A percentile compares a stretch with the other conserved stretches of the same genome.
phyloP scores from a whole-genome alignment of 2,888 invertebrate genomes.

The Aplocera efformata region DNA sequence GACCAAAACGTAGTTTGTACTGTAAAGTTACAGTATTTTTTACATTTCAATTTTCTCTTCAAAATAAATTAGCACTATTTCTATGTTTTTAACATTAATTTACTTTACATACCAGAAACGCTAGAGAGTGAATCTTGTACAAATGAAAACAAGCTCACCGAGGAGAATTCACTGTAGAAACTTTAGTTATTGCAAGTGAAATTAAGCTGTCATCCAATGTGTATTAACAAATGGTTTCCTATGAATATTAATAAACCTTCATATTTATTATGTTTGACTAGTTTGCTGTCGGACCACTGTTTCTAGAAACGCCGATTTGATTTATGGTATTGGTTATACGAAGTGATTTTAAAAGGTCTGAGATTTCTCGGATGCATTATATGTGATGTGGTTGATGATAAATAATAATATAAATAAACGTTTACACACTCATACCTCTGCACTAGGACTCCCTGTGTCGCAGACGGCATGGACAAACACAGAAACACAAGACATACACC shows the following conservation, averaged over 20 bases:
- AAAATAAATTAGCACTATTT: no score
- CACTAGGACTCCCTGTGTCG: no score
- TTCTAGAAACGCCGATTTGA: slow-evolving; percentile 30
- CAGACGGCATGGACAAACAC: no score
- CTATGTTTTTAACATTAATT: no score
- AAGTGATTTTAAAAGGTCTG: slow-evolving; percentile 7
- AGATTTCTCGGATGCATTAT: no score
- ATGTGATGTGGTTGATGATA: no score
- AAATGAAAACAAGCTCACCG: slow-evolving; percentile 10
- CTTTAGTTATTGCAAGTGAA: slow-evolving; percentile 53
- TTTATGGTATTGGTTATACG: slow-evolving; percentile 29
- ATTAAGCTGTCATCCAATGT: slow-evolving; percentile 73
- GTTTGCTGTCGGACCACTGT: slow-evolving; percentile 30
- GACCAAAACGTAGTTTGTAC: background rate
- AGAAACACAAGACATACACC: no score
- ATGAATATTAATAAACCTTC: slow-evolving; percentile 74
- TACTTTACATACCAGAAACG: no score
- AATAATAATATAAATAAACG: no score
- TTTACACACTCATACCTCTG: no score
- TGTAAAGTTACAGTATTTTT: no score
- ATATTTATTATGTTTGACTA: slow-evolving; percentile 49
- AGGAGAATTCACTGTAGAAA: slow-evolving; percentile 25
- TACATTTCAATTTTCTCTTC: no score
- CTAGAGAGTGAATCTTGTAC: background rate
- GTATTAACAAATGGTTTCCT: slow-evolving; percentile 70